phyloP scores from a whole-genome alignment of 2,888 invertebrate species.

The Liposcelis brunnea region DNA sequence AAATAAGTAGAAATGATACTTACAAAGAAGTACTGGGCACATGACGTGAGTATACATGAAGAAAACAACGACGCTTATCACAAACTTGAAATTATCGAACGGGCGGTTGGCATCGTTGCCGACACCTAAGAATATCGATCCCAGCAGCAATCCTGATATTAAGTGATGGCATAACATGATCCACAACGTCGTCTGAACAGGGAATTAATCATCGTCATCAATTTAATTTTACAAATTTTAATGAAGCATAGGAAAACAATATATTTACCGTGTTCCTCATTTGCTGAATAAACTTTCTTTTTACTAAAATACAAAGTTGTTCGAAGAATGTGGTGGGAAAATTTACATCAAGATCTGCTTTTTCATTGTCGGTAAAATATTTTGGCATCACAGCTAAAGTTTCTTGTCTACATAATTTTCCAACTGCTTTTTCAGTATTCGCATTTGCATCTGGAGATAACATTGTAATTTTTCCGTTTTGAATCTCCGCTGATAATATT shows the following conservation, averaged over 20 bases:
- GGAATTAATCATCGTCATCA: conserved; percentile 6
- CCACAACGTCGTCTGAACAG: conserved; percentile 32
- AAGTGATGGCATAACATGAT: conserved; percentile 39
- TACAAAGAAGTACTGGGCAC: conserved; percentile 41
- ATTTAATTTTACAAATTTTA: background rate
- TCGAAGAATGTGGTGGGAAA: conserved; percentile 36
- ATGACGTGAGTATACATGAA: conserved; percentile 45
- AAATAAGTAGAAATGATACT: conserved; percentile 23
- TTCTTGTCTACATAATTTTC: conserved; percentile 18
- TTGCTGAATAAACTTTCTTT: conserved; percentile 36
- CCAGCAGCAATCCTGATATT: conserved; percentile 33
- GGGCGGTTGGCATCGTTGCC: conserved; percentile 38
- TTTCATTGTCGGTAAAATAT: conserved; percentile 11
- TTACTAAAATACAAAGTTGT: conserved; percentile 35
- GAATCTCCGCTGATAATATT: conserved; percentile 22
- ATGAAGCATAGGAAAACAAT: too few relatives aligned
- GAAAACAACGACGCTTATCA: conserved; percentile 38
- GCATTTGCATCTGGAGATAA: conserved; percentile 12
- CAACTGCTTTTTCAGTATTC: conserved; percentile 9
- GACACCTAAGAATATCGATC: conserved; percentile 36
- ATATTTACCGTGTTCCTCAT: conserved; percentile 35
- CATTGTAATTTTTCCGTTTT: conserved; percentile 27
- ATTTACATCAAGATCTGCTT: conserved; percentile 10
- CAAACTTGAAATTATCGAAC: conserved; percentile 41
- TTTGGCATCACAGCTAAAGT: conserved; percentile 16